Conservation (phyloP, 1,140 invertebrate species). For the Acyrthosiphon pisum region DNA sequence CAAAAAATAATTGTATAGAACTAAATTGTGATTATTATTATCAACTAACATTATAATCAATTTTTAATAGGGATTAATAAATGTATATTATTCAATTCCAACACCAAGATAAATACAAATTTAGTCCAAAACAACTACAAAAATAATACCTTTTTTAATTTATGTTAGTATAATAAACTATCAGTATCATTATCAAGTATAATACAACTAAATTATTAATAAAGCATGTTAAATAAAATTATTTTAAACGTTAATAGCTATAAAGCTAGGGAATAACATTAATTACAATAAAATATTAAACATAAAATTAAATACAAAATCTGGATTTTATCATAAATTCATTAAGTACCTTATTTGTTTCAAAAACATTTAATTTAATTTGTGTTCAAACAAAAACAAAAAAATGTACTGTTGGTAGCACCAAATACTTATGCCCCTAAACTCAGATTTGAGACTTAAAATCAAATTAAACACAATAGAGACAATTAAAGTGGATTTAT, state of each 20-base stretch:
- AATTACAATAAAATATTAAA: neutral
- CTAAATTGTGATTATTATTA: neutral
- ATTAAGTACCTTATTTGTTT: neutral
- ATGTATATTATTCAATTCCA: neutral
- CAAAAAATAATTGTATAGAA: neutral
- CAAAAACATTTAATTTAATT: neutral
- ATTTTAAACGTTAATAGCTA: conserved; percentile 7
- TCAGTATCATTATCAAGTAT: neutral
- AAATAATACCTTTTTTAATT: neutral
- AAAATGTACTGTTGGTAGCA: neutral
- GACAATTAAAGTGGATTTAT: neutral
- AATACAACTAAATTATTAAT: conserved; percentile 26
- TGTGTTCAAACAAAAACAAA: neutral
- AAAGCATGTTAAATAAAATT: conserved; percentile 19
- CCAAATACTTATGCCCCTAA: neutral
- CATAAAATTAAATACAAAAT: neutral
- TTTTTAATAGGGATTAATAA: neutral
- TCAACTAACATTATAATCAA: neutral
- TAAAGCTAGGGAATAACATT: neutral
- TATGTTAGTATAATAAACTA: conserved; percentile 37
- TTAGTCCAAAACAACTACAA: neutral
- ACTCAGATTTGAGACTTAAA: neutral
- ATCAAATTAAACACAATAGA: neutral
- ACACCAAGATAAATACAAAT: conserved; percentile 30
- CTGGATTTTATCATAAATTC: neutral